Evolutionary conservation across 2,888 invertebrate species (phyloP), one percentile per base, ranked within the genome.

Genomic region (Zygaena filipendulae): DNA sequence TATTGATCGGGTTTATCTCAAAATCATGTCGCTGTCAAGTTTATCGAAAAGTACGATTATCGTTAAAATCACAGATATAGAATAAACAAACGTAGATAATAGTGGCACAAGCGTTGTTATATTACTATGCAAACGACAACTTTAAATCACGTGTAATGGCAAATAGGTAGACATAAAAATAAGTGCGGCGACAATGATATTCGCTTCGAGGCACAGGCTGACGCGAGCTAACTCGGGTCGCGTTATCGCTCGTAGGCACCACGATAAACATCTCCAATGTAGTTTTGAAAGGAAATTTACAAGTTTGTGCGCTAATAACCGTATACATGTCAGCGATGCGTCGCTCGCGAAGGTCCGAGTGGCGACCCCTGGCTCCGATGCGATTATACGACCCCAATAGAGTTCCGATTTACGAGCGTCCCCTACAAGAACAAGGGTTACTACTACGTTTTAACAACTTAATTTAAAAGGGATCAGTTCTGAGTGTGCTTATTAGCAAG

Each of bases 301-400:
- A 70, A 67, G 61, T 59, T 52, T 44, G 53, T 42, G 43, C 38
- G 53, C 56, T 67, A 67, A 69, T 70, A 70, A 68, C 55, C 62
- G 52, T 71, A 70, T 66, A 71, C 53, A 71, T 63, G 68, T 56
- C 68, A 64, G 42, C 37, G 47, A 51, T 55, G 53, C 49, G 61
- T 59, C 54, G 49, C n/a, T 59, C 16, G 16, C 16, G 4, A 6
- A 4, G 16, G 52, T 49, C 49, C 53, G 51, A 49, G 46, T 42
- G 45, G 47, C 51, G 53, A 56, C 53, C 50, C 47, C 49, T 47
- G 43, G 49, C 46, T 48, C 50, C 57, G 53, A 58, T 59, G 52
- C 62, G n/a, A n/a, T n/a, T n/a, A 70, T 64, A 72, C 64, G 61
- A 64, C 61, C 63, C 60, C 55, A 63, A 59, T 64, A 59, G 55